phyloP scores from a whole-genome alignment of 2,888 invertebrate species.

The Bombylius major region DNA sequence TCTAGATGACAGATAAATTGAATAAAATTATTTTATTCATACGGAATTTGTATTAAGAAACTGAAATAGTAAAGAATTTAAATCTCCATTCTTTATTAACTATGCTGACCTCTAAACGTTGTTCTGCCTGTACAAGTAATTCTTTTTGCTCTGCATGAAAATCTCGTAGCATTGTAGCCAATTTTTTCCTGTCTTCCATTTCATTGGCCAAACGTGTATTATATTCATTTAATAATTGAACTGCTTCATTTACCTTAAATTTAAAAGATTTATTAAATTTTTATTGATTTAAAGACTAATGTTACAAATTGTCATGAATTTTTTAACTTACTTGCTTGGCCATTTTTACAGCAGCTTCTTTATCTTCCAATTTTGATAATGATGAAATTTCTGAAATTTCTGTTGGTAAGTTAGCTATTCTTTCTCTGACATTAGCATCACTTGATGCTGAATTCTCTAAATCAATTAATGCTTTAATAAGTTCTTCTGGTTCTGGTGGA shows the following conservation, averaged over 20 bases:
- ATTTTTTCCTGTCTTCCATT: constrained; percentile 76
- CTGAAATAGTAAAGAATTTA: too few species aligned
- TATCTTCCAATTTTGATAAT: constrained; percentile 75
- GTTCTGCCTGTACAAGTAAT: constrained; percentile 72
- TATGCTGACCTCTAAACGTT: constrained; percentile 61
- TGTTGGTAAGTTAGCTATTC: constrained; percentile 85
- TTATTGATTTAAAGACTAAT: neutral
- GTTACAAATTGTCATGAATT: too few species aligned
- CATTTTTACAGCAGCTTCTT: constrained; percentile 64
- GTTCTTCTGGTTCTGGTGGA: constrained; percentile 84
- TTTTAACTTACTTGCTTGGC: constrained; percentile 51
- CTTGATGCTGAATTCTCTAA: constrained; percentile 91
- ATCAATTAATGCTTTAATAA: constrained; percentile 71
- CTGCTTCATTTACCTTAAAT: constrained; percentile 58
- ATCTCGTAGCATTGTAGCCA: constrained; percentile 76
- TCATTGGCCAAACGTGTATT: constrained; percentile 76
- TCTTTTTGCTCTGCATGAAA: constrained; percentile 80
- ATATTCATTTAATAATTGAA: constrained; percentile 74
- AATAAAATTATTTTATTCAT: too few species aligned
- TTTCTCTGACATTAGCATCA: constrained; percentile 83
- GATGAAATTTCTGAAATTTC: constrained; percentile 87
- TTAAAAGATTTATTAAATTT: neutral
- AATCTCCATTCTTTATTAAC: too few species aligned
- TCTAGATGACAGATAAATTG: too few species aligned
- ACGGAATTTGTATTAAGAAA: too few species aligned